Conservation (phyloP, 2,113 vertebrate genomes). For the Gobiocypris rarus region DNA sequence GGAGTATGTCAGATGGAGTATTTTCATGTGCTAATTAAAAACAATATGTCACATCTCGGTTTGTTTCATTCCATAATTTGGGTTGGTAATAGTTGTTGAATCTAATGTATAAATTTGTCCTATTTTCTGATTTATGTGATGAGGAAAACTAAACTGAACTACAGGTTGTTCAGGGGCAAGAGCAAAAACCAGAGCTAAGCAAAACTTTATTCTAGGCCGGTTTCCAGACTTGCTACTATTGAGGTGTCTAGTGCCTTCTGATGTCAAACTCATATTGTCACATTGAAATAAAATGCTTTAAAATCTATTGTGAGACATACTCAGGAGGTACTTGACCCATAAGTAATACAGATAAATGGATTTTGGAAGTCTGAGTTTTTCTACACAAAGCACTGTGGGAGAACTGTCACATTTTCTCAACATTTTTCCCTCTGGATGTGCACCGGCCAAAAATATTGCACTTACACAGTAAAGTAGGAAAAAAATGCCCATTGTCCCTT, state of each 20-base stretch:
- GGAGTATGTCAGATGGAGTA: not conserved
- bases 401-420: conserved; percentile 50
- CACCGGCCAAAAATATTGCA: conserved; percentile 61
- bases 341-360: conserved; percentile 72
- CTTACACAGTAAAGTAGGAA: conserved; percentile 65
- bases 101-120: not conserved
- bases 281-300: not conserved
- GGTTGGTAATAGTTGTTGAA: not conserved
- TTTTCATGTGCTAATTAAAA: not conserved
- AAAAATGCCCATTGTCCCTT: conserved; percentile 45
- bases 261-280: conserved; percentile 44
- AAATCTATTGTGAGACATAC: conserved; percentile 8
- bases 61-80: not conserved
- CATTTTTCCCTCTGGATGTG: conserved; percentile 17
- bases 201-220: conserved; percentile 52
- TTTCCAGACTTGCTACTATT: conserved; percentile 71
- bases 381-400: conserved; percentile 30
- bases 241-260: conserved; percentile 62
- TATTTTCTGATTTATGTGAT: not conserved
- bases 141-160: not conserved
- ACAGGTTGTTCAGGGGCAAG: conserved; percentile 16
- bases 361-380: conserved; percentile 60
- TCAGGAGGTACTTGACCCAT: conserved; percentile 48
- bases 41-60: not conserved
- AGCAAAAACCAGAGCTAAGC: conserved; percentile 20